Base-by-base conservation (phyloP, 2,113 vertebrate species). In the Larimichthys polyactis region DNA sequence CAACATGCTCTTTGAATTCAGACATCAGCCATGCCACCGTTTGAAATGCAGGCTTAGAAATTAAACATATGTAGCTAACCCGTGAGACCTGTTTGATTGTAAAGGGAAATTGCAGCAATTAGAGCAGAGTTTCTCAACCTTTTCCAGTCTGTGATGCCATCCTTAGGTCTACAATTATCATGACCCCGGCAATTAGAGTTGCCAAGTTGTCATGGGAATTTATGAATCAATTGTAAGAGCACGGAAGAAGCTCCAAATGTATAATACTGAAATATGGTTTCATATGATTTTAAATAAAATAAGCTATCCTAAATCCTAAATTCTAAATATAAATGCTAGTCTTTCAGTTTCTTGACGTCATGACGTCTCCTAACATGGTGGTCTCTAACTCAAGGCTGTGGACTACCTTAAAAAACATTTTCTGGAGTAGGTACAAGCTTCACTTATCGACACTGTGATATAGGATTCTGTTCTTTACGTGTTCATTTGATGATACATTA, bases 401-500 rank as follows among this genome's bases (percentile, higher is more conserved):
- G 36, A 27, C 19, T 8, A 59, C 20, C 15, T 55, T n/a, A 20
- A 65, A 46, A 22, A 40, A 58, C 17, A 43, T 32, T 40, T 60
- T 49, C 59, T 52, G 7, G 7, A 40, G 20, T n/a, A 24, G 24
- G 44, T 54, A 46, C 32, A 68, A 46, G 46, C 63, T 11, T 54
- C 16, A 48, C 10, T 24, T 20, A 49, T 60, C 62, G 51, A 22
- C 62, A 52, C 36, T 17, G 46, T 17, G 46, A 43, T 71, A 15
- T 52, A 63, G 60, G 49, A 51, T 52, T 66, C 62, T 66, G 66
- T 62, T 82, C 65, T 71, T 63, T 68, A 71, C 71, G 40, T 82
- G 77, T 78, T 89, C 62, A 89, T 90, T 80, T 51, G 71, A 88
- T 79, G 88, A 87, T 84, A 71, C 72, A 72, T 84, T 75, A 76